A percentile compares a stretch with the other conserved stretches of the same genome.
These are phyloP conservation scores for Marasmarcha lunaedactyla DNA, from an alignment of 2,888 invertebrate species.

Conservation along the genomic window DNA sequence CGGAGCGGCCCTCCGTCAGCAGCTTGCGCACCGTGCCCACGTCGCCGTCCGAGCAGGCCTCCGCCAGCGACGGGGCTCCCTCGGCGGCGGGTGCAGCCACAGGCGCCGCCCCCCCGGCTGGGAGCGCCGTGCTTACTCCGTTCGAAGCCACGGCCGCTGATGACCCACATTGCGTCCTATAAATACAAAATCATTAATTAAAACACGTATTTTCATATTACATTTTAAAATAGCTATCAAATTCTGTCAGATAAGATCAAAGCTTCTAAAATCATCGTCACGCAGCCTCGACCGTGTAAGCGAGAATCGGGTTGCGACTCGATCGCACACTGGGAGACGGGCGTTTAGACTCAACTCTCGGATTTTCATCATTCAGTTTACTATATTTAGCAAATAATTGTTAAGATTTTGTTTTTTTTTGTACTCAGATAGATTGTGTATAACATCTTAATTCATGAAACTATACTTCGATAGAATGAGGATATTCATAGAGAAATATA, in stretches of 20 bases:
- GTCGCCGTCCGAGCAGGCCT: slow-evolving; percentile 95
- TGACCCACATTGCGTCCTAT: slow-evolving; percentile 57
- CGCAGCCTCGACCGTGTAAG: slow-evolving; percentile 43
- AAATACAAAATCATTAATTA: too few species aligned
- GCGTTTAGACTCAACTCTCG: slow-evolving; percentile 67
- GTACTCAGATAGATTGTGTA: too few species aligned
- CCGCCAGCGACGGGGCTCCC: slow-evolving; percentile 82
- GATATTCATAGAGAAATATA: too few species aligned
- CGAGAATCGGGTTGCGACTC: slow-evolving; percentile 30
- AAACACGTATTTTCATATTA: slow-evolving; percentile 1
- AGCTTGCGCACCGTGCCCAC: slow-evolving; percentile 92
- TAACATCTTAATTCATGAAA: too few species aligned
- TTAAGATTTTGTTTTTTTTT: too few species aligned
- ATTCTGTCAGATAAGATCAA: slow-evolving; percentile 63
- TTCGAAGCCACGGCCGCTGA: slow-evolving; percentile 47
- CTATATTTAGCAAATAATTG: too few species aligned
- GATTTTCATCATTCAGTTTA: slow-evolving; percentile 73
- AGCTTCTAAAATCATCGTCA: slow-evolving; percentile 56
- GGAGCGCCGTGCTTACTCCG: slow-evolving; percentile 66
- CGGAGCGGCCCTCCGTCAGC: slow-evolving; percentile 91
- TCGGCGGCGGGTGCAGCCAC: slow-evolving; percentile 66
- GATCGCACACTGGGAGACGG: slow-evolving; percentile 36
- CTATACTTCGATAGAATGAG: too few species aligned
- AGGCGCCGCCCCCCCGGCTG: slow-evolving; percentile 47
- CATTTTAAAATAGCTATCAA: neutral